Base-by-base conservation (phyloP, 2,797 vertebrate genomes). In the Acanthiza pusilla region DNA sequence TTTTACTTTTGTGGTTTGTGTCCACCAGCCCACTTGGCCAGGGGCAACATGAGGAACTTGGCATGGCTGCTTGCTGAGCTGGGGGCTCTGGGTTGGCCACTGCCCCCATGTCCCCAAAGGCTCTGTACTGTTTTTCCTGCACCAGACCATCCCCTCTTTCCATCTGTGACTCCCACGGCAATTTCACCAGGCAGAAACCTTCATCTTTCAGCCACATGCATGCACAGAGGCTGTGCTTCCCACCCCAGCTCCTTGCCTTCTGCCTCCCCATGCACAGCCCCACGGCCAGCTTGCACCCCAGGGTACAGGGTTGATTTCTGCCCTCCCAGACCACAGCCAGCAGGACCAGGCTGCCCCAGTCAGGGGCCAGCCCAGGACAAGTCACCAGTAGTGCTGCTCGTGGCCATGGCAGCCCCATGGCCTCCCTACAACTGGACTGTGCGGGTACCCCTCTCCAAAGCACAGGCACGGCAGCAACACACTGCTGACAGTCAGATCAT, bases 121-220 rank as follows among this genome's bases (percentile, higher is more conserved):
- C 42, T 84, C 16, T 63, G 25, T n/a, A 29, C 42, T 18, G 16
- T 11, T 19, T 6, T 11, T 65, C 27, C 65, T 43, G 25, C 61
- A 74, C 8, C 16, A 86, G 70, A 42, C 20, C 29, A 50, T 16
- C 12, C 26, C 42, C 34, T 76, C 27, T 53, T 36, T 34, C 79
- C 3, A 2, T 2, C 7, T 1, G 1, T 55, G 36, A 62, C 51
- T 88, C 26, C 27, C 36, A 67, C 0, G 1, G 42, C 36, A 29
- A 3, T 57, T 91, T 68, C 2, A 3, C 38, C 18, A 45, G 61
- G 19, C 27, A 74, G 76, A 86, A 81, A 42, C 45, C 30, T 83
- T 71, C 30, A 23, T 38, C 65, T 27, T 86, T 71, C 66, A 55
- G 30, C 45, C 34, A 7, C 2, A 32, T 30, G 19, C 51, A 36